Evolutionary conservation across 2,797 vertebrate genomes (phyloP).

Genomic region (Epinephelus coioides): DNA sequence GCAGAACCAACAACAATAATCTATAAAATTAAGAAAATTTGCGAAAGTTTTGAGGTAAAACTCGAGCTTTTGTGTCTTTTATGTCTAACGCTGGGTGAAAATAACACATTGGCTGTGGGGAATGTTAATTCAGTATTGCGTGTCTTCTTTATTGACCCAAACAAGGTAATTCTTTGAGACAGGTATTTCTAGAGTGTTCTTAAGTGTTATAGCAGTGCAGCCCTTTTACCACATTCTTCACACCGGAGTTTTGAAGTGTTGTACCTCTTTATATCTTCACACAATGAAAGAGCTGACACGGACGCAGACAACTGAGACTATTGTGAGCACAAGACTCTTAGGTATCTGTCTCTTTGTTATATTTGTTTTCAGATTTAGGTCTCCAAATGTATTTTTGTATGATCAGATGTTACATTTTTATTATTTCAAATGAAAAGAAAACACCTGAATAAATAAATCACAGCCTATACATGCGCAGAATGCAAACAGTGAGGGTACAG

Average conservation of each 20-base stretch:
- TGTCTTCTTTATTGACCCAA: too few species aligned
- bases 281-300: too few species aligned
- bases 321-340: background rate
- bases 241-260: too few species aligned
- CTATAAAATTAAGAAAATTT: too few species aligned
- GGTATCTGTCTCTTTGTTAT: background rate
- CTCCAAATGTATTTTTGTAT: background rate
- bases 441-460: background rate
- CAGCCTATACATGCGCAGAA: background rate
- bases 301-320: background rate
- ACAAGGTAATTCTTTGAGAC: too few species aligned
- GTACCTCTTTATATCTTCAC: too few species aligned
- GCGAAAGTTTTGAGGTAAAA: background rate
- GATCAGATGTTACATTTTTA: background rate
- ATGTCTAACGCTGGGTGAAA: background rate
- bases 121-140: too few species aligned
- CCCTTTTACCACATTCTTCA: too few species aligned
- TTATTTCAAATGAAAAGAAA: too few species aligned
- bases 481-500: background rate
- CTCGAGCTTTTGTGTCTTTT: background rate
- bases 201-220: too few species aligned
- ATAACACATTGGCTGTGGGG: background rate
- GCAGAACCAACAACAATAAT: too few species aligned
- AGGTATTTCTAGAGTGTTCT: too few species aligned
- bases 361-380: background rate